A percentile compares a stretch with the other conserved stretches of the same genome.
Evolutionary conservation across 2,888 invertebrate genomes (phyloP).

Genomic region (Rotaria sp.): DNA sequence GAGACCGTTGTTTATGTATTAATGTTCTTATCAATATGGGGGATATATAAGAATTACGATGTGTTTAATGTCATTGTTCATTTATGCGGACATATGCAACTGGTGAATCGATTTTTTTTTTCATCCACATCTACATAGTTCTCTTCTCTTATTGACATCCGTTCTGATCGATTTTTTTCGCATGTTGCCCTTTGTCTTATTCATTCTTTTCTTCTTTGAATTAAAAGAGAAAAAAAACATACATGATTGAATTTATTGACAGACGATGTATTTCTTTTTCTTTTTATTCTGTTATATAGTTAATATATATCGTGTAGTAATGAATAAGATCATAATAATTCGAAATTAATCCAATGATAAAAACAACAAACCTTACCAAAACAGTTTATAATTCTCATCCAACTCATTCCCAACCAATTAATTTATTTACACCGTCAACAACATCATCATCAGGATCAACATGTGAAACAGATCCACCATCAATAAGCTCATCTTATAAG

Average conservation of each 20-base stretch:
- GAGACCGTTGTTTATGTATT: not conserved
- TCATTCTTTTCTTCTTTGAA: not conserved
- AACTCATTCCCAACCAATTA: not conserved
- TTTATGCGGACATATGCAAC: not conserved
- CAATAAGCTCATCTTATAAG: not conserved
- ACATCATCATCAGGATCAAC: not conserved
- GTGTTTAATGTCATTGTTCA: not conserved
- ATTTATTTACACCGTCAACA: not conserved
- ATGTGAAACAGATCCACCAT: constrained; percentile 2
- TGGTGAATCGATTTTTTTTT: not conserved
- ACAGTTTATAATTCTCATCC: not conserved
- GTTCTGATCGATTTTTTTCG: not conserved
- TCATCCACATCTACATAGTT: not conserved
- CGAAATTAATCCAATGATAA: not conserved
- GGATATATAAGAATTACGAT: not conserved
- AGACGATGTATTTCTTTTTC: not conserved
- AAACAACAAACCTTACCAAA: not conserved
- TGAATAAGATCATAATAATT: not conserved
- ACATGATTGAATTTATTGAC: not conserved
- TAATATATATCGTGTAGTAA: not conserved
- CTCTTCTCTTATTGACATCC: not conserved
- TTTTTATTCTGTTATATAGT: not conserved
- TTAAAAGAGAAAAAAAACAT: not conserved
- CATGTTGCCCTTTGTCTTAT: not conserved
- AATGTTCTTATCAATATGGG: not conserved